phyloP scores from a whole-genome alignment of 2,797 vertebrate genomes.

The Chiloscyllium punctatum region DNA sequence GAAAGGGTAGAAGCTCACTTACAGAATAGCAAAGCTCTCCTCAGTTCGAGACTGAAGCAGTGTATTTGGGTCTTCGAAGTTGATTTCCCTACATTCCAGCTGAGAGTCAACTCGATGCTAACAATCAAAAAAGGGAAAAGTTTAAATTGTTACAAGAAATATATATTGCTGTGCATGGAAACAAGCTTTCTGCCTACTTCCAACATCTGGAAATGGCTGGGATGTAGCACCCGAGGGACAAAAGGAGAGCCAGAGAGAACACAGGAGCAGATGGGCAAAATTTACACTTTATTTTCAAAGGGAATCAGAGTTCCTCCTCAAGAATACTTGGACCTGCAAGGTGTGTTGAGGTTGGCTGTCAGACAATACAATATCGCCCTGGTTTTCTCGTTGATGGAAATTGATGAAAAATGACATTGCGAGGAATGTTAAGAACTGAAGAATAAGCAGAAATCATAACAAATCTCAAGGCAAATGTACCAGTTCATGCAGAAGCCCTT shows the following conservation, averaged over 20 bases:
- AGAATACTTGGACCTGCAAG: neutral
- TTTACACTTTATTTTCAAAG: neutral
- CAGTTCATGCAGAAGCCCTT: neutral
- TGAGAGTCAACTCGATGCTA: neutral
- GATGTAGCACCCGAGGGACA: neutral
- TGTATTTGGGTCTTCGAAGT: neutral
- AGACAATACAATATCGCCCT: neutral
- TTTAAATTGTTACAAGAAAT: neutral
- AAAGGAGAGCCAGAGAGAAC: neutral
- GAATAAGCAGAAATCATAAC: slow-evolving; percentile 1
- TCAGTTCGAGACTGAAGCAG: neutral
- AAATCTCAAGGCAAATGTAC: neutral
- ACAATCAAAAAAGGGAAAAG: neutral
- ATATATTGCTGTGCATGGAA: neutral
- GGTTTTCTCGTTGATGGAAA: neutral
- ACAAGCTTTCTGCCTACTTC: neutral
- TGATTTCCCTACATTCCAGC: neutral
- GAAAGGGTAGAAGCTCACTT: neutral
- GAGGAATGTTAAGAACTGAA: neutral
- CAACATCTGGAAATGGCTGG: neutral
- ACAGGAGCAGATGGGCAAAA: neutral
- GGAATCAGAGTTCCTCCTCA: neutral
- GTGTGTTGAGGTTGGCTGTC: neutral
- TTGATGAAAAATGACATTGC: neutral
- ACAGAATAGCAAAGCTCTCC: neutral